A percentile compares a stretch with the other conserved stretches of the same genome.
Conservation (phyloP, 2,113 vertebrate species). For the Paradoxurus hermaphroditus region DNA sequence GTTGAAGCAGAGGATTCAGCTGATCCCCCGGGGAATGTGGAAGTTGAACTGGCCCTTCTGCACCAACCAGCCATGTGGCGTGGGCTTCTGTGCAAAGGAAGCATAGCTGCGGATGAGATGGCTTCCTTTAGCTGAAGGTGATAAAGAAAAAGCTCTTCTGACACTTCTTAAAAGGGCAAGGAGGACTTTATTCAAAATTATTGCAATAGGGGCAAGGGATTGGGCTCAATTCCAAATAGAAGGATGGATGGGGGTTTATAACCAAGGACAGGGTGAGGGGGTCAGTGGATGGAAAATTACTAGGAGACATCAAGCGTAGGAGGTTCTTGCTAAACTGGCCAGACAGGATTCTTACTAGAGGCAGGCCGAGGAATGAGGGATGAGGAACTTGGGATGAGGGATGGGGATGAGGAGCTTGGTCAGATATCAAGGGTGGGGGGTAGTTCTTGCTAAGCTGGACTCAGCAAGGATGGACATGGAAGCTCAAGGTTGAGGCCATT, state of each 20-base stretch:
- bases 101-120: background rate
- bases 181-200: background rate
- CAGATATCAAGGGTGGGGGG: background rate
- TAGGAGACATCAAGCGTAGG: background rate
- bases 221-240: background rate
- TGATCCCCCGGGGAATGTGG: background rate
- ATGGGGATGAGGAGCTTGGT: background rate
- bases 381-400: background rate
- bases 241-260: background rate
- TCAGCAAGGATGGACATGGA: background rate
- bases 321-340: background rate
- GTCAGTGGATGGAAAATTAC: background rate
- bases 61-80: background rate
- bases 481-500: background rate
- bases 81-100: background rate
- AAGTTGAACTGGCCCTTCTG: background rate
- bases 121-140: background rate
- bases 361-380: background rate
- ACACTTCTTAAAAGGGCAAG: background rate
- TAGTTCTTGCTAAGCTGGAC: background rate
- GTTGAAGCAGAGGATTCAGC: background rate
- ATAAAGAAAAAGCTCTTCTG: background rate
- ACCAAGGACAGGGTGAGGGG: background rate
- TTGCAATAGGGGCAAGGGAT: background rate
- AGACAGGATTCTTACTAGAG: background rate